phyloP scores from a whole-genome alignment of 92 coral and sea anemone genomes.

The Epizoanthus rinbou region DNA sequence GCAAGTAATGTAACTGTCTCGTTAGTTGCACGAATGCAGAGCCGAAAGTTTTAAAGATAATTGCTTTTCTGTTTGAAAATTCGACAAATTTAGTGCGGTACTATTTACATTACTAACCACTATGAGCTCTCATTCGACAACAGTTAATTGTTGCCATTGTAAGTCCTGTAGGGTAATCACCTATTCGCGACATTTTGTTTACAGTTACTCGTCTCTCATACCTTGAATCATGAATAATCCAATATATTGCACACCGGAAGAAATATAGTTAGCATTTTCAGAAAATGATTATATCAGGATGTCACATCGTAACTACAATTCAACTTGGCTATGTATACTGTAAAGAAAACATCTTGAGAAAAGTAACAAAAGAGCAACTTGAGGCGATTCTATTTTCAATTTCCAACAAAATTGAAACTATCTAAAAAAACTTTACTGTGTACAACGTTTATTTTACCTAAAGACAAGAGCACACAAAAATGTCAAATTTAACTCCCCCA shows the following conservation, averaged over 20 bases:
- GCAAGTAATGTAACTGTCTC: neutral
- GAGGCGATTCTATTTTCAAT: neutral
- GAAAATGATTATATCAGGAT: conserved; percentile 1
- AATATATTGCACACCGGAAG: conserved; percentile 21
- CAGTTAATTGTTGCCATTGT: conserved; percentile 22
- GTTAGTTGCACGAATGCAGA: neutral
- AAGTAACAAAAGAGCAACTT: neutral
- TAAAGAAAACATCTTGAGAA: neutral
- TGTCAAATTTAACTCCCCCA: neutral
- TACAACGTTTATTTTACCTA: neutral
- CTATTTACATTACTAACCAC: conserved; percentile 20
- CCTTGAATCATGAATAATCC: neutral
- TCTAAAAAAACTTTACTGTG: neutral
- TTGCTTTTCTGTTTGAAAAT: conserved; percentile 16
- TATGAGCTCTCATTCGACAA: neutral
- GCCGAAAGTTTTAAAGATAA: conserved; percentile 26
- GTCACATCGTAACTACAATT: conserved; percentile 22
- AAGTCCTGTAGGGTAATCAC: neutral
- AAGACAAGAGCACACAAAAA: conserved; percentile 3
- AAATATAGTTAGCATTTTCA: neutral
- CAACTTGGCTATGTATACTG: neutral
- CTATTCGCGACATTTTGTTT: conserved; percentile 24
- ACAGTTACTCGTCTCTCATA: conserved; percentile 10
- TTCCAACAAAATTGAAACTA: neutral
- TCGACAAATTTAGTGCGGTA: neutral